A percentile compares a stretch with the other conserved stretches of the same genome.
Evolutionary conservation across 2,797 vertebrate species (phyloP).

Genomic region (Selene dorsalis): DNA sequence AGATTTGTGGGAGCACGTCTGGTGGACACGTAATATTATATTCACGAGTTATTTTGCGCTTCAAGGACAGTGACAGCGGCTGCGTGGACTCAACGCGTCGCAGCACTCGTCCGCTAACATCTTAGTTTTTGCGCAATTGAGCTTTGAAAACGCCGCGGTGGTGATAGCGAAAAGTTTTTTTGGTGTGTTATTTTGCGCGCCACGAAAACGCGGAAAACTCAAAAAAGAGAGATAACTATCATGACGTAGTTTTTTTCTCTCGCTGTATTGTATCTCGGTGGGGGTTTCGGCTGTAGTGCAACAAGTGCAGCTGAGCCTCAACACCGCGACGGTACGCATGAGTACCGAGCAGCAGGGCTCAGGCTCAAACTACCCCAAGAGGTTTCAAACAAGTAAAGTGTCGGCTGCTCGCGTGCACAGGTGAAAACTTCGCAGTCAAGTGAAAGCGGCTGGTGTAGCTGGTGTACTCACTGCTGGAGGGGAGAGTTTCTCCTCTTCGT

Average conservation of each 20-base stretch:
- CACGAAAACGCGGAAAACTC: rapidly evolving
- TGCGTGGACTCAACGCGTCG: background rate
- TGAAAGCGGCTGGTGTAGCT: background rate
- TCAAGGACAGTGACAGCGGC: slow-evolving; percentile 47
- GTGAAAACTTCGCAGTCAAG: background rate
- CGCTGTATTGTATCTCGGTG: background rate
- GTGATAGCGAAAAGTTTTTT: background rate
- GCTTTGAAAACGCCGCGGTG: background rate
- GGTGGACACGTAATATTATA: slow-evolving; percentile 27
- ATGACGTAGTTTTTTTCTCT: background rate
- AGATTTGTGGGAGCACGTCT: slow-evolving; percentile 1
- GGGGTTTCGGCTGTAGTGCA: slow-evolving; percentile 42
- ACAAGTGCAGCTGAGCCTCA: slow-evolving; percentile 79
- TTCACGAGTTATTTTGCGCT: slow-evolving; percentile 27
- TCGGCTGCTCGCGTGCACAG: background rate
- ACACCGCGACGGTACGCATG: slow-evolving; percentile 57
- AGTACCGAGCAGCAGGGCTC: slow-evolving; percentile 28
- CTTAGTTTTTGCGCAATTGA: background rate
- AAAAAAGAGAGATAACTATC: too few species aligned
- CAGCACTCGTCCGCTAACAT: slow-evolving; percentile 15
- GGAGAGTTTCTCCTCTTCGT: slow-evolving; percentile 32
- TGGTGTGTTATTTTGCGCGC: background rate
- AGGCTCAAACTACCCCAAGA: slow-evolving; percentile 15
- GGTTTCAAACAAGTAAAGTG: slow-evolving; percentile 3
- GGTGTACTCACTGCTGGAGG: slow-evolving; percentile 60